Evolutionary conservation across 2,888 invertebrate genomes (phyloP), one percentile per base, ranked within the genome.

Genomic region (Habroteleia sp.): DNA sequence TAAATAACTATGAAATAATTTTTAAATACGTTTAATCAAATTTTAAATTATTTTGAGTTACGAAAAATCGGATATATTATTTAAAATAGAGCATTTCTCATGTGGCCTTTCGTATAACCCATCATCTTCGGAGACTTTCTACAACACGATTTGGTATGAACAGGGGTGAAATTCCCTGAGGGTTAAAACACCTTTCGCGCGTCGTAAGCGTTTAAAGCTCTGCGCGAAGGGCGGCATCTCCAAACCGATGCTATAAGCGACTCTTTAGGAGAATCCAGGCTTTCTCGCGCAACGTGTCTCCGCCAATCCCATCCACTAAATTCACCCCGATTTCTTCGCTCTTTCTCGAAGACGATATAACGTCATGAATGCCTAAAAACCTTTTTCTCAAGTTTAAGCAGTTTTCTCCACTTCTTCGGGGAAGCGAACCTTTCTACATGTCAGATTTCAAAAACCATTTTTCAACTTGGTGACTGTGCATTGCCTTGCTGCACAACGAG

Each of bases 311-410:
- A 74, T 74, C 73, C 72, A 66, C 74, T 69, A 68, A 74, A 62
- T 77, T 71, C 62, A 78, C 77, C 77, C 74, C 66, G 82, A 71
- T 79, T 79, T 79, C 79, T 79, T 78, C 77, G 71, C 11, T 71
- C 54, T 69, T 37, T 31, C 62, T 41, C 41, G 27, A 46, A 35
- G 60, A 60, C 77, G 69, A 78, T 81, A 82, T 81, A 82, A 82
- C 81, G 79, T 83, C 83, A 83, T 83, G 84, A 84, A 83, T 84
- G 83, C 81, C 82, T 83, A 83, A 84, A 83, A 82, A 81, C 77
- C 78, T 73, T 81, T 78, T 82, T 76, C 58, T 3, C 27, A 58
- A 69, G 50, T 74, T 74, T 35, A 50, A 58, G 54, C 31, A 73
- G 33, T 72, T 72, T 42, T 46, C 72, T 31, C 37, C 62, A 33